Evolutionary conservation across 2,797 vertebrate genomes (phyloP).

Genomic region (Mus minutoides): DNA sequence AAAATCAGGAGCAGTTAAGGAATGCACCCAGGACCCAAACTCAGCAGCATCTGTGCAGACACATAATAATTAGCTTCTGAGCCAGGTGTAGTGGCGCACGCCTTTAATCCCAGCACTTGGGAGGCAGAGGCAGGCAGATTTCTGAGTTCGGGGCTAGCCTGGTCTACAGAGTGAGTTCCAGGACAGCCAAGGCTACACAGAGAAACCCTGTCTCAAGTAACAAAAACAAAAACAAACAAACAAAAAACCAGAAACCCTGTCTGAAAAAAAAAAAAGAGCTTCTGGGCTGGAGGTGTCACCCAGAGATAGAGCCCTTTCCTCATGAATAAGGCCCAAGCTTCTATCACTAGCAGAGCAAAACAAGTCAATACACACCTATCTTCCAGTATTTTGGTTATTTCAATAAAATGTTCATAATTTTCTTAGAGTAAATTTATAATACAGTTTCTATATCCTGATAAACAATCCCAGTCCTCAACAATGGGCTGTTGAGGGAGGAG

Average conservation of each 20-base stretch:
- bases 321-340: neutral
- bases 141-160: no score
- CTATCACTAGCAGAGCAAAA: neutral
- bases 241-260: no score
- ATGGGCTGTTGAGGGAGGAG: neutral
- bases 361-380: neutral
- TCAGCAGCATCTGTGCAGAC: neutral
- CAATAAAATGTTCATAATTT: neutral
- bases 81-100: no score
- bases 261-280: neutral
- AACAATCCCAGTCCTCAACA: neutral
- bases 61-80: neutral
- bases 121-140: no score
- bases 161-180: no score
- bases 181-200: no score
- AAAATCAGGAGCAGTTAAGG: neutral
- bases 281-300: neutral
- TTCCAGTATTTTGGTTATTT: neutral
- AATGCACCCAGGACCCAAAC: neutral
- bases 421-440: slow-evolving; percentile 33
- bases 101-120: no score
- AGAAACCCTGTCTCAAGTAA: no score
- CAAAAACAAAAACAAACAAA: no score
- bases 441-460: neutral
- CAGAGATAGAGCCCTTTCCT: neutral